Base-by-base conservation (phyloP, 2,888 invertebrate genomes). In the Machimus rusticus region DNA sequence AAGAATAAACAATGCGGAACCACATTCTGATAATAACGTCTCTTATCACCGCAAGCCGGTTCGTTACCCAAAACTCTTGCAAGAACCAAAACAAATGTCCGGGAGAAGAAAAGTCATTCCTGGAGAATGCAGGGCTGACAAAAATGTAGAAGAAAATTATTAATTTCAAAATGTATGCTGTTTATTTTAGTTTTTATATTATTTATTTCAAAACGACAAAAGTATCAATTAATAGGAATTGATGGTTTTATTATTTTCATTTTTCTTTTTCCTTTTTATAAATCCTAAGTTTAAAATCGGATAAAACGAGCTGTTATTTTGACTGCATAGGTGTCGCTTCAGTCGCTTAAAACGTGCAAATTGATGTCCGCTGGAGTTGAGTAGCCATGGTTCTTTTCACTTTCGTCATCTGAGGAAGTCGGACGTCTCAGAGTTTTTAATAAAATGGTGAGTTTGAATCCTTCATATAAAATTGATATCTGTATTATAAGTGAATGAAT, bases 371-470 rank as follows among this genome's bases (percentile, higher is more conserved):
- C 6, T 51, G 51, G 16, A 19, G 1, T 51, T n/a, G 51, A n/a
- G 8, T 23, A 2, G 12, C 28, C 28, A 28, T 66, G 16, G n/a
- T 90, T 92, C 92, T 92, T 92, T 92, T 90, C 90, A 89, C 90
- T 90, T 87, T 91, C 91, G 90, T 89, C 91, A 90, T 90, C 90
- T 90, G 90, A 91, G 89, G 77, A 76, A 90, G 89, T 89, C 89
- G 88, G 92, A 91, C 92, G 91, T 88, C 89, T 90, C 74, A 74
- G 87, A 57, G 85, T 82, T 78, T 76, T 46, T 78, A 78, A 66
- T 86, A 82, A 86, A 88, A 91, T 92, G 92, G 92, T 92, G 88
- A 91, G 92, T 86, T 28, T 31, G 1, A 51, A 78, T 66, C 23
- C 23, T 66, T 28, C 0, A 12, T 23, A 19, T 19, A 28, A 4